Percentiles rank a stretch among this genome's conserved stretches.
phyloP scores from a whole-genome alignment of 2,797 vertebrate genomes.

The Onychomys torridus region DNA sequence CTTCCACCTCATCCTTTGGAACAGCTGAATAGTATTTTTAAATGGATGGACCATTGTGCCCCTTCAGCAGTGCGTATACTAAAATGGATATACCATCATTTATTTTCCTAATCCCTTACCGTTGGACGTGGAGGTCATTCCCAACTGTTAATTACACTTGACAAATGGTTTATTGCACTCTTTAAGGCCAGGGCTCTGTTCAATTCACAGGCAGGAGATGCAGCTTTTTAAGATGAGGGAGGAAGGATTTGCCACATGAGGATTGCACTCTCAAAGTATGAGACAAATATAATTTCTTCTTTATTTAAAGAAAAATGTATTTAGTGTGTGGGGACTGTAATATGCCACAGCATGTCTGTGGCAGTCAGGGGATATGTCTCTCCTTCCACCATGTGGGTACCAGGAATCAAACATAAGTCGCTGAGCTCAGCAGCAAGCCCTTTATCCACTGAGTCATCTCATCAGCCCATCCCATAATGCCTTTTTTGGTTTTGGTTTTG shows the following conservation, averaged over 20 bases:
- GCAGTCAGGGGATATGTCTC: not conserved
- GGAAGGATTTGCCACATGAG: not conserved
- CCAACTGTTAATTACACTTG: constrained; percentile 24
- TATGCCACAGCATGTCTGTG: not conserved
- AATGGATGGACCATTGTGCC: not conserved
- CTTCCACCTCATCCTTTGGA: constrained; percentile 53
- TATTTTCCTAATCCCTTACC: not conserved
- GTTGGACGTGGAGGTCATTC: not conserved
- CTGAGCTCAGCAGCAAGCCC: not conserved
- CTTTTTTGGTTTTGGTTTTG: no score
- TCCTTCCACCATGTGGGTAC: not conserved
- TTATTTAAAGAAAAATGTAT: not conserved
- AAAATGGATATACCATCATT: not conserved
- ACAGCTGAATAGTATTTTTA: constrained; percentile 15
- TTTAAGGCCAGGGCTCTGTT: not conserved
- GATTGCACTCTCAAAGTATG: not conserved
- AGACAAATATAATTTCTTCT: not conserved
- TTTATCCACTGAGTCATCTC: not conserved
- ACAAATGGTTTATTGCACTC: not conserved
- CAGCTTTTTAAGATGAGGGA: not conserved
- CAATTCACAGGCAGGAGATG: not conserved
- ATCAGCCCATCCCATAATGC: not conserved
- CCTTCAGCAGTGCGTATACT: not conserved
- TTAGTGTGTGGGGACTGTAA: not conserved
- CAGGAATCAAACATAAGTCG: not conserved